These are phyloP conservation scores for Dyspetes luteomarginatus DNA, from an alignment of 2,888 invertebrate species.

Conservation along the genomic window DNA sequence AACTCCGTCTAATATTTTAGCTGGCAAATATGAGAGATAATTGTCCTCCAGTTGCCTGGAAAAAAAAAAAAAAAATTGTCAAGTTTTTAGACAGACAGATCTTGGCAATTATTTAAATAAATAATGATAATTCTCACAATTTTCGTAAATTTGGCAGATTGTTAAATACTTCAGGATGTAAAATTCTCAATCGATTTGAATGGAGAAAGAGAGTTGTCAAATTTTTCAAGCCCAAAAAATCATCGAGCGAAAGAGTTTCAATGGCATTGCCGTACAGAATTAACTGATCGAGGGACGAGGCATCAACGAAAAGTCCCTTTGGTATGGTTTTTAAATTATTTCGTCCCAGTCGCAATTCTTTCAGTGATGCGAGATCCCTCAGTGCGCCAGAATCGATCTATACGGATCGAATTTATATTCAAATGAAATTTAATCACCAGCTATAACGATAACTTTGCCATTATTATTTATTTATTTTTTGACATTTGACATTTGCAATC, in stretches of 20 bases:
- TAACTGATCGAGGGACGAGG: slow-evolving; percentile 87
- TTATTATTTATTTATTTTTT: neutral
- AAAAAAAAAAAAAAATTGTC: slow-evolving; percentile 65
- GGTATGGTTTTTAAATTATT: slow-evolving; percentile 86
- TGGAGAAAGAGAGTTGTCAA: slow-evolving; percentile 88
- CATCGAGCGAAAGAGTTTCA: slow-evolving; percentile 86
- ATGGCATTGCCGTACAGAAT: slow-evolving; percentile 89
- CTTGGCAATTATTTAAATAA: neutral
- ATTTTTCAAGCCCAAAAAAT: slow-evolving; percentile 87
- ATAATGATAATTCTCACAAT: slow-evolving; percentile 85
- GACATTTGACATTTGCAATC: neutral
- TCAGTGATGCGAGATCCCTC: slow-evolving; percentile 80
- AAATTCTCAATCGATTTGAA: slow-evolving; percentile 88
- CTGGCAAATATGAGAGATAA: slow-evolving; percentile 88
- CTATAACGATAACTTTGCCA: no score
- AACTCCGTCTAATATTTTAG: slow-evolving; percentile 87
- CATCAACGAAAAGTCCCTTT: slow-evolving; percentile 86
- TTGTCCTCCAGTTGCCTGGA: slow-evolving; percentile 90
- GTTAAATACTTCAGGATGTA: slow-evolving; percentile 87
- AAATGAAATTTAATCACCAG: neutral
- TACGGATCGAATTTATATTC: neutral
- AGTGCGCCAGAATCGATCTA: slow-evolving; percentile 78
- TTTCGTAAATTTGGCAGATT: slow-evolving; percentile 88
- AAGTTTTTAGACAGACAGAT: no score
- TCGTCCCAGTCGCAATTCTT: slow-evolving; percentile 88